A percentile compares a stretch with the other conserved stretches of the same genome.
Conservation (phyloP, 2,888 invertebrate species). For the Carabus problematicus region DNA sequence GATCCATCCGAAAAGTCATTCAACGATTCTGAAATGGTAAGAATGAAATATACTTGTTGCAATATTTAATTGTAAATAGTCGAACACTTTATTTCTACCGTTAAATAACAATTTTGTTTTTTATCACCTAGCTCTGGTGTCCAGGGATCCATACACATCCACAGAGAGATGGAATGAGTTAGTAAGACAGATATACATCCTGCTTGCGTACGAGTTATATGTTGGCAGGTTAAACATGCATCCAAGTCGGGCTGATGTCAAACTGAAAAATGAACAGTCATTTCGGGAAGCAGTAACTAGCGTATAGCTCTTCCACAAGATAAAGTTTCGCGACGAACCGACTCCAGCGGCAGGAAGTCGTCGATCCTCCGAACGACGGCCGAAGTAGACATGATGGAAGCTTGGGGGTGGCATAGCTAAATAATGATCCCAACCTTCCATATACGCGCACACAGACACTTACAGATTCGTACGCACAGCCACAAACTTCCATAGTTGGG, state of each 20-base stretch:
- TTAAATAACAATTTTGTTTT: too few relatives aligned
- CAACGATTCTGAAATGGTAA: too few relatives aligned
- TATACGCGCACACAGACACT: background rate
- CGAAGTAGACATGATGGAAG: conserved; percentile 43
- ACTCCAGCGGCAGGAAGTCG: conserved; percentile 57
- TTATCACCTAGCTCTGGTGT: background rate
- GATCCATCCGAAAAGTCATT: too few relatives aligned
- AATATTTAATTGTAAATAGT: too few relatives aligned
- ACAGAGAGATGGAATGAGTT: background rate
- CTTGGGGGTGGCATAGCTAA: conserved; percentile 36
- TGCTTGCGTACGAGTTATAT: background rate
- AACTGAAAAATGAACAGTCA: conserved; percentile 41
- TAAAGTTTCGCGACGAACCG: conserved; percentile 57
- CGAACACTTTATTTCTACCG: too few relatives aligned
- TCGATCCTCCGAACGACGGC: conserved; percentile 55
- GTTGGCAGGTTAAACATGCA: conserved; percentile 34
- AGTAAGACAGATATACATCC: background rate
- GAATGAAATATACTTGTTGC: too few relatives aligned
- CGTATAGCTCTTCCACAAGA: conserved; percentile 44
- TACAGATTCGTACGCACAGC: background rate
- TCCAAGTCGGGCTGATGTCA: conserved; percentile 27
- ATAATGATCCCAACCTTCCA: conserved; percentile 30
- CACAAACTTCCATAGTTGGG: background rate
- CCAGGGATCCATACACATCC: background rate
- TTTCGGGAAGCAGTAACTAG: conserved; percentile 41